Evolutionary conservation across 2,797 vertebrate genomes (phyloP).

Genomic region (Poecilia velifera): DNA sequence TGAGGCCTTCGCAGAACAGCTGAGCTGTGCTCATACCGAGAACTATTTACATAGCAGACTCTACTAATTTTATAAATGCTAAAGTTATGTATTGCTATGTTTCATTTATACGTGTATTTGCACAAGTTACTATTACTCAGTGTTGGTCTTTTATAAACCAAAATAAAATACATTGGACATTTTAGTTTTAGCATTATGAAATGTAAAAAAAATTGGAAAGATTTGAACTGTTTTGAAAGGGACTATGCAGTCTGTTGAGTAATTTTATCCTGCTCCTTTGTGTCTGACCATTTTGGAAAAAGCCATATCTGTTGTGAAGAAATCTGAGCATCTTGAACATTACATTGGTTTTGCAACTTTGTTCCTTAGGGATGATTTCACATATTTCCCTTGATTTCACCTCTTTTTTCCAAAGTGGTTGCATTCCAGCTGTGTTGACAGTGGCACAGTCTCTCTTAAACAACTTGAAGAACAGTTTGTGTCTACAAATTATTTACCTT

Average conservation of each 20-base stretch:
- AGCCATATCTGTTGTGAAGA: slow-evolving; percentile 57
- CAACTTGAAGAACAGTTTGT: slow-evolving; percentile 8
- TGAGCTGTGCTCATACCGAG: background rate
- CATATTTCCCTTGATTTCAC: slow-evolving; percentile 46
- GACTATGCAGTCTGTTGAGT: slow-evolving; percentile 9
- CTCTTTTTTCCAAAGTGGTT: slow-evolving; percentile 33
- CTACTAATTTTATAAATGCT: background rate
- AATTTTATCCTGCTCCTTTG: slow-evolving; percentile 28
- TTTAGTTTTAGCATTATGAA: background rate
- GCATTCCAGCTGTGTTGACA: slow-evolving; percentile 14
- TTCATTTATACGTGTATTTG: background rate
- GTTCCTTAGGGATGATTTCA: slow-evolving; percentile 76
- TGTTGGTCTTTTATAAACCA: background rate
- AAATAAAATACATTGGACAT: background rate
- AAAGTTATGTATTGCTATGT: background rate
- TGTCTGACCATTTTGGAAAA: slow-evolving; percentile 39
- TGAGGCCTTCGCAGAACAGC: background rate
- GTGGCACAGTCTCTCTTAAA: background rate
- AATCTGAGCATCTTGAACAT: slow-evolving; percentile 69
- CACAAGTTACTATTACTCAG: background rate
- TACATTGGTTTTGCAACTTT: slow-evolving; percentile 72
- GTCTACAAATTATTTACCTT: background rate
- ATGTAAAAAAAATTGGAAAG: background rate
- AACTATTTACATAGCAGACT: background rate
- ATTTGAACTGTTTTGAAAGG: background rate